Percentiles rank a stretch among this genome's conserved stretches.
phyloP scores from a whole-genome alignment of 1,140 invertebrate species.

The Stegodyphus dumicola region DNA sequence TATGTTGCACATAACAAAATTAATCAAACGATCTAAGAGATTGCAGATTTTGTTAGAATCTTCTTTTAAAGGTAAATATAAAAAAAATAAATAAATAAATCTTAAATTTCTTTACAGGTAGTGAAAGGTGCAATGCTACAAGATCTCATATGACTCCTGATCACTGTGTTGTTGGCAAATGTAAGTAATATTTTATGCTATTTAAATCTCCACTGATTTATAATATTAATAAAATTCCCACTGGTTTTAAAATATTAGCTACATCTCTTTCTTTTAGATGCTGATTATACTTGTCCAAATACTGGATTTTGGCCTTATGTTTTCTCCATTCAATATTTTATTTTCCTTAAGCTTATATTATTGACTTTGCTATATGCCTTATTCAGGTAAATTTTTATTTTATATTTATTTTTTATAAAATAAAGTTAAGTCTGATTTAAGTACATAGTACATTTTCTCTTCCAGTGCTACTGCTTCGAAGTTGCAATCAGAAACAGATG shows the following conservation, averaged over 20 bases:
- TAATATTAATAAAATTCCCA: too few relatives aligned
- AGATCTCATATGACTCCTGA: background rate
- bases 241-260: background rate
- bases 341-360: conserved; percentile 69
- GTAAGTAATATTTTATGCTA: conserved; percentile 16
- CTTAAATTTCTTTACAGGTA: conserved; percentile 5
- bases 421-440: background rate
- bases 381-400: conserved; percentile 67
- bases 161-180: conserved; percentile 37
- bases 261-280: conserved; percentile 45
- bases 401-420: background rate
- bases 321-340: conserved; percentile 69
- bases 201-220: background rate
- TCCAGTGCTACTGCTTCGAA: conserved; percentile 67
- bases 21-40: too few relatives aligned
- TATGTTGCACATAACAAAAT: too few relatives aligned
- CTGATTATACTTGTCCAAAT: conserved; percentile 66
- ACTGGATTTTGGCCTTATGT: conserved; percentile 68
- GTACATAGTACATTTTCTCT: background rate
- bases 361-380: conserved; percentile 70
- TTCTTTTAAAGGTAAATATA: too few relatives aligned
- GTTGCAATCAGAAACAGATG: conserved; percentile 66
- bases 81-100: too few relatives aligned
- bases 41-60: too few relatives aligned
- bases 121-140: conserved; percentile 33